A percentile compares a stretch with the other conserved stretches of the same genome.
phyloP scores from a whole-genome alignment of 1,140 invertebrate genomes.

The Eumeta japonica region DNA sequence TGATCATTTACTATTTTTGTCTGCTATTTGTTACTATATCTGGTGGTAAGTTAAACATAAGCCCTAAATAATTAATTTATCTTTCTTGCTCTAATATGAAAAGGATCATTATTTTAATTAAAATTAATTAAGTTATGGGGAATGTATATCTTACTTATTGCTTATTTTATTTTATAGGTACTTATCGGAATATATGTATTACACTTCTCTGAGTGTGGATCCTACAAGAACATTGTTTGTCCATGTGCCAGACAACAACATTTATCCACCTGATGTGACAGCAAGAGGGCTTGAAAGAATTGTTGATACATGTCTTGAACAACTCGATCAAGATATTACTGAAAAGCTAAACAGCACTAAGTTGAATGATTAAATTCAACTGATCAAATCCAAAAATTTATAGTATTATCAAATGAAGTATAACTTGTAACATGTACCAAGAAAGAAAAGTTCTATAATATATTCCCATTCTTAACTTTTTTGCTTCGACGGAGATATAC shows the following conservation, averaged over 20 bases:
- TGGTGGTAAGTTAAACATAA: too few relatives aligned
- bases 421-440: background rate
- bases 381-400: background rate
- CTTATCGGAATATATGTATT: conserved; percentile 70
- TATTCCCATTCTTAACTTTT: too few relatives aligned
- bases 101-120: background rate
- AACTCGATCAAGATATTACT: conserved; percentile 19
- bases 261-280: conserved; percentile 51
- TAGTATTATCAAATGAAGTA: background rate
- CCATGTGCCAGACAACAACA: conserved; percentile 63
- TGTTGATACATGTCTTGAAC: conserved; percentile 47
- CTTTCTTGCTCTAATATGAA: too few relatives aligned
- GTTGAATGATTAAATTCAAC: conserved; percentile 6
- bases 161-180: conserved; percentile 50
- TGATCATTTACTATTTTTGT: too few relatives aligned
- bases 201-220: conserved; percentile 62
- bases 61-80: too few relatives aligned
- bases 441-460: too few relatives aligned
- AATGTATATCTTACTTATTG: conserved; percentile 3
- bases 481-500: too few relatives aligned
- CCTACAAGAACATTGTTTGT: conserved; percentile 61
- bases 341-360: conserved; percentile 17
- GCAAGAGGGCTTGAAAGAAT: conserved; percentile 59
- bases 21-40: too few relatives aligned
- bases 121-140: background rate